These are phyloP conservation scores for Vesta saturnalis DNA, from an alignment of 2,888 invertebrate genomes.

Conservation along the genomic window DNA sequence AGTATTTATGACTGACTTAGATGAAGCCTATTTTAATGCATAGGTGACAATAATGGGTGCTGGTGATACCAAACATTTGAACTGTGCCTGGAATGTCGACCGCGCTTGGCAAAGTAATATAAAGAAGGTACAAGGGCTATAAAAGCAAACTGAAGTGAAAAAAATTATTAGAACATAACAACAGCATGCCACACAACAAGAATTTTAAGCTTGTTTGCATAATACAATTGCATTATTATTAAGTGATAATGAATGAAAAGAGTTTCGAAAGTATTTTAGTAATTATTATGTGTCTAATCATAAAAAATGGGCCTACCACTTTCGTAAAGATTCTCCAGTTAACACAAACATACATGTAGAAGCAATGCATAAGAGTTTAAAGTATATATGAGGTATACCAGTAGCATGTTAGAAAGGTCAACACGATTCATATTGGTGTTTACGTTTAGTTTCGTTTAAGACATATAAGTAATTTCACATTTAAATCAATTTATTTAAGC, in stretches of 20 bases:
- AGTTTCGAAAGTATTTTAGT: not conserved
- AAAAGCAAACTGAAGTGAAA: too few relatives aligned
- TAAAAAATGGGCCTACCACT: not conserved
- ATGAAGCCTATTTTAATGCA: not conserved
- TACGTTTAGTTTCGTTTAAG: too few relatives aligned
- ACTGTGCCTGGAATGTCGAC: not conserved
- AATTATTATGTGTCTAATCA: not conserved
- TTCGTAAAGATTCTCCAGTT: not conserved
- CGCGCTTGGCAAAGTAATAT: not conserved
- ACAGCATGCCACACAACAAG: not conserved
- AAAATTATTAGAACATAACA: not conserved
- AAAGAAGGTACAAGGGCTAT: not conserved
- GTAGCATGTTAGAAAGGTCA: too few relatives aligned
- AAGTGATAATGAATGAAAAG: too few relatives aligned
- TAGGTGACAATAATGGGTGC: not conserved
- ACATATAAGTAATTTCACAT: too few relatives aligned
- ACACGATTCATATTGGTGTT: too few relatives aligned
- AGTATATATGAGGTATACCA: not conserved
- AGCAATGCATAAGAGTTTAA: not conserved
- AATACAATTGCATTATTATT: not conserved
- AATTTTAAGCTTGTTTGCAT: not conserved
- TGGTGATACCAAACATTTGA: not conserved
- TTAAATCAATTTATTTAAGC: too few relatives aligned
- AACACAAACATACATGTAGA: not conserved
- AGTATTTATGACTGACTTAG: not conserved